phyloP scores from a whole-genome alignment of 1,140 invertebrate genomes.

The Drosophila azteca region DNA sequence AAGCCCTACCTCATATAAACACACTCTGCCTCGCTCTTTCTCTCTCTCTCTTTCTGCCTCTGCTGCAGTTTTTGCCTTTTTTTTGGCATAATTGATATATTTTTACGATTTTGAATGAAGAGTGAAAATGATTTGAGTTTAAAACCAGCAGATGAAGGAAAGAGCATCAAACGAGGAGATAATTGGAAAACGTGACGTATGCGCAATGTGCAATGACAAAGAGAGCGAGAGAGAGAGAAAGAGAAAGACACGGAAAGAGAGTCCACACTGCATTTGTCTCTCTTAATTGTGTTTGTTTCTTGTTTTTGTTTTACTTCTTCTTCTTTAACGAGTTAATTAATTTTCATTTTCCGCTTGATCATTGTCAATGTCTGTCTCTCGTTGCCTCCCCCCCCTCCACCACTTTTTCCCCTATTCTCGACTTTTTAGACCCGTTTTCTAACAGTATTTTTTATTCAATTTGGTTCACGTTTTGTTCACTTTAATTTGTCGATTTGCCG shows the following conservation, averaged over 20 bases:
- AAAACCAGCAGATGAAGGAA: no score
- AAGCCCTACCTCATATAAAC: no score
- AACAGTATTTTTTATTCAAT: constrained; percentile 1
- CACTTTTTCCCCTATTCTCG: background rate
- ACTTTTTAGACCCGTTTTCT: no score
- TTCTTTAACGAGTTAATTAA: constrained; percentile 49
- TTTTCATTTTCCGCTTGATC: constrained; percentile 56
- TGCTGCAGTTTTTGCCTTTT: no score
- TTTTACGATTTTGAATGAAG: no score
- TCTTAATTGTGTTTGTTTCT: constrained; percentile 11
- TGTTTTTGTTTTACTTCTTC: background rate
- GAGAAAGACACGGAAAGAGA: background rate
- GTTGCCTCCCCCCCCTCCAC: background rate
- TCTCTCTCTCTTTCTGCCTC: no score
- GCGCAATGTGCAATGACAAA: constrained; percentile 35
- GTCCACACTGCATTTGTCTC: constrained; percentile 2
- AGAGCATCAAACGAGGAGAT: no score
- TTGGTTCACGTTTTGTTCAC: background rate
- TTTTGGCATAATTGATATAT: no score
- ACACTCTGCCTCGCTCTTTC: no score
- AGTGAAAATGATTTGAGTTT: no score
- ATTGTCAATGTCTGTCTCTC: constrained; percentile 52
- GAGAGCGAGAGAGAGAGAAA: background rate
- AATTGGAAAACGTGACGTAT: constrained; percentile 56
- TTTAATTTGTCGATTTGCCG: no score